Percentiles rank a stretch among this genome's conserved stretches.
Evolutionary conservation across 2,797 vertebrate species (phyloP).

Genomic region (Hoplostethus mediterraneus): DNA sequence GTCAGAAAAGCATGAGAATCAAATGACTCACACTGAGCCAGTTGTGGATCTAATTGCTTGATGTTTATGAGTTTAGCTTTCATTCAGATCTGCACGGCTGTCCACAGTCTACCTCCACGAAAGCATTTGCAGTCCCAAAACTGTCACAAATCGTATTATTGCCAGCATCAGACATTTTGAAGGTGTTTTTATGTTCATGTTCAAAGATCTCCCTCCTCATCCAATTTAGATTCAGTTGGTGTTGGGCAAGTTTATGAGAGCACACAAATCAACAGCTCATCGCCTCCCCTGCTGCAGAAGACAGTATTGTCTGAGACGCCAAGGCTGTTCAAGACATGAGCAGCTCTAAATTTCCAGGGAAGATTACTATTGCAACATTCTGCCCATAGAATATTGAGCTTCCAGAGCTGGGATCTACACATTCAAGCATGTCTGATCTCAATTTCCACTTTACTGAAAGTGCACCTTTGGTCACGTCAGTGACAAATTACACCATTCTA

Average conservation of each 20-base stretch:
- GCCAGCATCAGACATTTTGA: constrained; percentile 36
- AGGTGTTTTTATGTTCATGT: constrained; percentile 29
- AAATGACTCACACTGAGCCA: background rate
- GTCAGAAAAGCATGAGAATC: constrained; percentile 2
- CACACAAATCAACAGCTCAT: constrained; percentile 45
- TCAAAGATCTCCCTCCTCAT: constrained; percentile 14
- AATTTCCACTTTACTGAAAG: constrained; percentile 24
- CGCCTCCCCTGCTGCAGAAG: constrained; percentile 38
- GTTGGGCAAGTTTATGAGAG: constrained; percentile 20
- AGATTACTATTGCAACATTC: constrained; percentile 61
- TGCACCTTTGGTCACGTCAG: background rate
- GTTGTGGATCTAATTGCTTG: background rate
- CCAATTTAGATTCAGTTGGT: constrained; percentile 26
- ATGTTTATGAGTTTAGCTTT: constrained; percentile 7
- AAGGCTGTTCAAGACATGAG: constrained; percentile 48
- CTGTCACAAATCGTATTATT: constrained; percentile 22
- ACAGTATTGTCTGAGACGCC: constrained; percentile 45
- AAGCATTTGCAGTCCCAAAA: background rate
- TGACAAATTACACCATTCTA: background rate
- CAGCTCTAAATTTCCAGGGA: constrained; percentile 50
- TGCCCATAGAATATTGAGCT: constrained; percentile 22
- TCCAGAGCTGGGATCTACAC: constrained; percentile 42
- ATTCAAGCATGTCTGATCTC: constrained; percentile 45
- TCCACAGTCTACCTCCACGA: background rate
- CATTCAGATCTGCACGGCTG: constrained; percentile 2